Percentiles rank a stretch among this genome's conserved stretches.
Conservation (phyloP, 1,140 invertebrate species). For the Gonatopus flavifemur region DNA sequence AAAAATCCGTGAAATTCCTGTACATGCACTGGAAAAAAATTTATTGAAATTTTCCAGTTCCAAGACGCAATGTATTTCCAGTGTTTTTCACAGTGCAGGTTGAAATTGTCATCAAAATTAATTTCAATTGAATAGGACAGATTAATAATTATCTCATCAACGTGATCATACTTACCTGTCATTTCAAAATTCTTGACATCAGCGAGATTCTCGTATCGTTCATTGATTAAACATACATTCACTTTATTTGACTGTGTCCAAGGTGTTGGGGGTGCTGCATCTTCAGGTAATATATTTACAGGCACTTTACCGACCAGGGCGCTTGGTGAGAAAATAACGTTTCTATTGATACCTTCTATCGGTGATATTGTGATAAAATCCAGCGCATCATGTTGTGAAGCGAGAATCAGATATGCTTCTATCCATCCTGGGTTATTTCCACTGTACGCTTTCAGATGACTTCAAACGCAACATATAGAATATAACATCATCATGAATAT, state of each 20-base stretch:
- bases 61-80: too few species aligned
- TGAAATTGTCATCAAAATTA: too few species aligned
- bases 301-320: constrained; percentile 14
- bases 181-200: constrained; percentile 1
- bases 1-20: too few species aligned
- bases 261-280: constrained; percentile 11
- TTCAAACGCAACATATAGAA: too few species aligned
- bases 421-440: constrained; percentile 27
- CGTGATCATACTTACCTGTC: constrained; percentile 16
- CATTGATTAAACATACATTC: constrained; percentile 11
- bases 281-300: constrained; percentile 18
- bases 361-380: constrained; percentile 6
- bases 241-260: constrained; percentile 18
- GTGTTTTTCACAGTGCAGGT: too few species aligned
- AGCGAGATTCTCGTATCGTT: background rate
- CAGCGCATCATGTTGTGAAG: constrained; percentile 7
- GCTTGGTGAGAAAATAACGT: constrained; percentile 18
- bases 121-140: too few species aligned
- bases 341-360: background rate
- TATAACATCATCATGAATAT: too few species aligned
- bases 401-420: constrained; percentile 20
- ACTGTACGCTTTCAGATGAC: background rate
- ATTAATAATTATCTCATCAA: too few species aligned
- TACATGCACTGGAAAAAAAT: too few species aligned
- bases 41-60: too few species aligned